phyloP scores from a whole-genome alignment of 2,113 vertebrate species.

The Spheniscus mendiculus region DNA sequence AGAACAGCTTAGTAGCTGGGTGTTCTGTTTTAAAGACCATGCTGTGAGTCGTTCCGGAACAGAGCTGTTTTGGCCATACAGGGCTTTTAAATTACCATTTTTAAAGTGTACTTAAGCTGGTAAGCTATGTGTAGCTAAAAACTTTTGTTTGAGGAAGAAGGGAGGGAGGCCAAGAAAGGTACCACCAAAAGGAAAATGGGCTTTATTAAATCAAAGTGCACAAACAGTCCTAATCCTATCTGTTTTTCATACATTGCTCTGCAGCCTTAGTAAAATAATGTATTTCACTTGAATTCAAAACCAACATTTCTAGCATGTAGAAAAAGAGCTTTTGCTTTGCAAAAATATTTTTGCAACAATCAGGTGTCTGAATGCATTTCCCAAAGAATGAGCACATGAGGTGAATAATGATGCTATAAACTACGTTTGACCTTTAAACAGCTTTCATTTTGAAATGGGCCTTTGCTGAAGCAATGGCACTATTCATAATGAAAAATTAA shows the following conservation, averaged over 20 bases:
- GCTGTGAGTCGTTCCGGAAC: slow-evolving; percentile 65
- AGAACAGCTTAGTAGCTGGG: slow-evolving; percentile 45
- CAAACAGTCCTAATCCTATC: slow-evolving; percentile 6
- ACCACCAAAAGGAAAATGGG: slow-evolving; percentile 45
- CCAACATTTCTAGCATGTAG: slow-evolving; percentile 2
- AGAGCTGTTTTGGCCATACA: slow-evolving; percentile 57
- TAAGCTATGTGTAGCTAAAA: slow-evolving; percentile 59
- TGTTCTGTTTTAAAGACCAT: slow-evolving; percentile 58
- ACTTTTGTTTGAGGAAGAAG: slow-evolving; percentile 8
- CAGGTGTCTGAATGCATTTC: slow-evolving; percentile 36
- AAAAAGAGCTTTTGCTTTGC: slow-evolving; percentile 44
- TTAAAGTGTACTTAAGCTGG: slow-evolving; percentile 64
- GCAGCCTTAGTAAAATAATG: background rate
- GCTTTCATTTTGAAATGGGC: background rate
- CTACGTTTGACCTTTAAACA: background rate
- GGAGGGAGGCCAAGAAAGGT: slow-evolving; percentile 16
- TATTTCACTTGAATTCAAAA: slow-evolving; percentile 55
- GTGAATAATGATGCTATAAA: slow-evolving; percentile 27
- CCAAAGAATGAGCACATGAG: background rate
- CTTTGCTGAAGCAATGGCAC: background rate
- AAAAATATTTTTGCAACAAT: slow-evolving; percentile 61
- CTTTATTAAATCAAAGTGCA: slow-evolving; percentile 46
- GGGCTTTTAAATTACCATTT: slow-evolving; percentile 67
- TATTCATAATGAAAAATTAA: background rate
- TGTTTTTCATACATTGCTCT: background rate